Percentiles rank a stretch among this genome's conserved stretches.
phyloP scores from a whole-genome alignment of 2,888 invertebrate species.

The Luperina testacea region DNA sequence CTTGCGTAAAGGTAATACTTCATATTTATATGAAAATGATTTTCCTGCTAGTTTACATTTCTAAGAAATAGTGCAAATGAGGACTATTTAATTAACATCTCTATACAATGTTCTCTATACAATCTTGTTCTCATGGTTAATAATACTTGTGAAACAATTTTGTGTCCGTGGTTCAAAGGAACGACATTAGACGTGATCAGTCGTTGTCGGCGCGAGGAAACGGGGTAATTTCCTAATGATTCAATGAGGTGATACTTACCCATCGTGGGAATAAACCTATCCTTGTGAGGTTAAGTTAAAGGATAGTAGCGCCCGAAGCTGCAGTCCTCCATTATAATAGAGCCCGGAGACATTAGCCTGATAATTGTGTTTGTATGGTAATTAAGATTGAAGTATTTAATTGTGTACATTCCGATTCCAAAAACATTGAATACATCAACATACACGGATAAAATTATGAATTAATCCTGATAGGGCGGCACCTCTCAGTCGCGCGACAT shows the following conservation, averaged over 20 bases:
- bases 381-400: slow-evolving; percentile 73
- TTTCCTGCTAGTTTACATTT: slow-evolving; percentile 5
- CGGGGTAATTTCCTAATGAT: slow-evolving; percentile 83
- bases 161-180: slow-evolving; percentile 73
- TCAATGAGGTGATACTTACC: slow-evolving; percentile 82
- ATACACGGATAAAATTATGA: slow-evolving; percentile 88
- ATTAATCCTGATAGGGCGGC: slow-evolving; percentile 89
- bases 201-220: slow-evolving; percentile 72
- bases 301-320: slow-evolving; percentile 46
- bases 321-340: slow-evolving; percentile 53
- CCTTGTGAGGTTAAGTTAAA: slow-evolving; percentile 68
- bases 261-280: slow-evolving; percentile 82
- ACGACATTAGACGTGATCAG: slow-evolving; percentile 80
- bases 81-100: slow-evolving; percentile 51
- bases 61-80: slow-evolving; percentile 47
- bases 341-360: slow-evolving; percentile 49
- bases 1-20: neutral
- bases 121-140: slow-evolving; percentile 69
- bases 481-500: slow-evolving; percentile 89
- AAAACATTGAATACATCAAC: slow-evolving; percentile 75
- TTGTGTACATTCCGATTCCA: slow-evolving; percentile 71
- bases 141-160: slow-evolving; percentile 74
- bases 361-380: slow-evolving; percentile 71
- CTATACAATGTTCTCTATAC: slow-evolving; percentile 45
- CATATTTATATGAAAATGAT: neutral